Base-by-base conservation (phyloP, 2,113 vertebrate genomes). In the Spheniscus mendiculus region DNA sequence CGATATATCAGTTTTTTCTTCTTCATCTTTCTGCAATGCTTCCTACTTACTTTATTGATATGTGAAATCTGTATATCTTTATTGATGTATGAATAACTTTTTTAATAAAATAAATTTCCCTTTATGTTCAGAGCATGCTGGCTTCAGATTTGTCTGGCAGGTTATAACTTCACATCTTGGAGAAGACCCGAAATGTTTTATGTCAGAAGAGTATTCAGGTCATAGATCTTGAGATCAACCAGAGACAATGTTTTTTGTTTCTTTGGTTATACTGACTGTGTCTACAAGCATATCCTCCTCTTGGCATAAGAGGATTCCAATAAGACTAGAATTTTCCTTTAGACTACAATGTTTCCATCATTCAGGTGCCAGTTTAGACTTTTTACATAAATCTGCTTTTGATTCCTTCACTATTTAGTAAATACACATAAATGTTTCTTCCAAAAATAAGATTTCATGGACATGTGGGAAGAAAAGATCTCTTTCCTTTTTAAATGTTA, bases 141-240 rank as follows among this genome's bases (percentile, higher is more conserved):
- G 14, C 10, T 97, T 82, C 83, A 96, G 88, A 79, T 95, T 92
- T 93, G 83, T n/a, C 73, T 97, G 87, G 62, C 73, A 97, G 58
- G 56, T 32, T 40, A 26, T 67, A 77, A 61, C 25, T 90, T 90
- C 92, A 27, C 50, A 38, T 79, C 62, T 92, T 86, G 86, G 89
- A 97, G 65, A 90, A 96, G 63, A 94, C 42, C 15, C 87, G 42
- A 36, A 87, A 66, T 38, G 15, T 9, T 78, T 13, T 22, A 7
- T 87, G 83, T 66, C 70, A 96, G 82, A 91, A 63, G 59, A 96
- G 55, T 87, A 87, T 90, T 87, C 72, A 92, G 53, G 50, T 63
- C 53, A 18, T 15, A 91, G 95, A 97, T 95, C 89, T 91, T 93
- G 71, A 88, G 69, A 86, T 93, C 49, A 87, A 87, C 59, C 72